A percentile compares a stretch with the other conserved stretches of the same genome.
Evolutionary conservation across 2,113 vertebrate genomes (phyloP).

Genomic region (Procavia capensis): DNA sequence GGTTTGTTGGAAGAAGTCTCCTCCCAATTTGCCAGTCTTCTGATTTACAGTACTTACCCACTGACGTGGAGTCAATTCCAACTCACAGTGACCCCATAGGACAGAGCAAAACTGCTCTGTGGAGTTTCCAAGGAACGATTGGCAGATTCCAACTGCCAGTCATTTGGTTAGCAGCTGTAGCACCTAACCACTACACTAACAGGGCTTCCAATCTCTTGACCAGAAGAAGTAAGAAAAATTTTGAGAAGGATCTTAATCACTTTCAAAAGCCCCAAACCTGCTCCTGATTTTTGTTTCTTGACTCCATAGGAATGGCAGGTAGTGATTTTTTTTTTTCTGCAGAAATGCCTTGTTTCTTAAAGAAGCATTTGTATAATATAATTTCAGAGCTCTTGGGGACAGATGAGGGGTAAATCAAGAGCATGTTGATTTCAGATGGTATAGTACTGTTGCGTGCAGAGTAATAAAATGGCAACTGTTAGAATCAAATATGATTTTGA

Average conservation of each 20-base stretch:
- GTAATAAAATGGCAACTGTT: background rate
- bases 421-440: background rate
- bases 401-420: background rate
- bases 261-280: background rate
- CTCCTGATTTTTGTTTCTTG: background rate
- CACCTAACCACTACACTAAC: no score
- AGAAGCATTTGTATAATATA: constrained; percentile 18
- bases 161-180: no score
- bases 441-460: background rate
- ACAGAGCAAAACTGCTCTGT: no score
- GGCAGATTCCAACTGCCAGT: no score
- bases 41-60: no score
- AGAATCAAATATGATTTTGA: background rate
- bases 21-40: background rate
- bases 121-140: no score
- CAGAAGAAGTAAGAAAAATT: background rate
- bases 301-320: background rate
- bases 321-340: background rate
- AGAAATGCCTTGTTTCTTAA: constrained; percentile 31
- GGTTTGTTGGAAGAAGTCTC: background rate
- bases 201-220: background rate
- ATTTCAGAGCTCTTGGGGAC: background rate
- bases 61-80: no score
- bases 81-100: no score
- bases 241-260: background rate